Evolutionary conservation across 2,888 invertebrate genomes (phyloP).

Genomic region (Xanthorhoe designata): DNA sequence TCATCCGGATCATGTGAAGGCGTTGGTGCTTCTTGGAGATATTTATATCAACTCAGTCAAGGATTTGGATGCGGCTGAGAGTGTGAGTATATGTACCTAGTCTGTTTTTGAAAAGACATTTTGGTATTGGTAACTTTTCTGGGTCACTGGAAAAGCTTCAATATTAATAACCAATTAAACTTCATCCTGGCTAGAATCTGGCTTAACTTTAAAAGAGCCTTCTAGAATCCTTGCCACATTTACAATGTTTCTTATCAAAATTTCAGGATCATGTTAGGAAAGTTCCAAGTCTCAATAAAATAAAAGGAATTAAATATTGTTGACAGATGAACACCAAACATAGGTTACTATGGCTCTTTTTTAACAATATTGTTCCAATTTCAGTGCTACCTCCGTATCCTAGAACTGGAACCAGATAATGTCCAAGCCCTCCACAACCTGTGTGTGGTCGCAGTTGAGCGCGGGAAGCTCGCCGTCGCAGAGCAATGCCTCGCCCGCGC

Average conservation of each 20-base stretch:
- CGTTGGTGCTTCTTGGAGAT: slow-evolving; percentile 96
- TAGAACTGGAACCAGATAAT: slow-evolving; percentile 94
- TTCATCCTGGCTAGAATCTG: too few species aligned
- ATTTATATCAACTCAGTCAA: slow-evolving; percentile 98
- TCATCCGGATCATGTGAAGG: slow-evolving; percentile 97
- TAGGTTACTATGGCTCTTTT: not conserved
- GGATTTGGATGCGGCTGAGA: slow-evolving; percentile 97
- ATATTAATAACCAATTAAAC: too few species aligned
- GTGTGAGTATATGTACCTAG: slow-evolving; percentile 88
- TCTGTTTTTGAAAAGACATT: not conserved
- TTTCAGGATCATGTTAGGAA: too few species aligned
- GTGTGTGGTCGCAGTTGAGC: slow-evolving; percentile 97
- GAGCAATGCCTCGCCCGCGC: slow-evolving; percentile 94
- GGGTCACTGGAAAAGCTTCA: not conserved
- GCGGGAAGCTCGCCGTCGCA: slow-evolving; percentile 93
- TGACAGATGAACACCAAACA: not conserved
- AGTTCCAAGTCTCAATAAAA: too few species aligned
- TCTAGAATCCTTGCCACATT: too few species aligned
- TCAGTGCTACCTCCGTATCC: slow-evolving; percentile 95
- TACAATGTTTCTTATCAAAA: too few species aligned
- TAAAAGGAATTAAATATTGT: too few species aligned
- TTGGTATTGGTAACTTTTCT: not conserved
- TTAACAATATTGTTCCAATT: slow-evolving; percentile 15
- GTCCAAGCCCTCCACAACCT: slow-evolving; percentile 98
- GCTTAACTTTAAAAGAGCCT: too few species aligned